Evolutionary conservation across 1,140 invertebrate species (phyloP), one percentile per base, ranked within the genome.

Genomic region (Hirudo medicinalis): DNA sequence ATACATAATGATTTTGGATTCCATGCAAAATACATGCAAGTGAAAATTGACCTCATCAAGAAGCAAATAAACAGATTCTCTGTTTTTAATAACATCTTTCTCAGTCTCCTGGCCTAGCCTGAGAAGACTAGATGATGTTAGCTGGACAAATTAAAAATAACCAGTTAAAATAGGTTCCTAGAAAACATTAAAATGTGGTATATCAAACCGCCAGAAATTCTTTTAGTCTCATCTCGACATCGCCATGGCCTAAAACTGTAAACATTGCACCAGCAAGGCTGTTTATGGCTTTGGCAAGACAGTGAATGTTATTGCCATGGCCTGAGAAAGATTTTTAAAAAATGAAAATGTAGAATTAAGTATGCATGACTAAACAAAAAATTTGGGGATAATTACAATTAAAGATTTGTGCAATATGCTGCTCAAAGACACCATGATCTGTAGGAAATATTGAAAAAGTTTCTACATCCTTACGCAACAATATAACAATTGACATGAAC

Each of bases 271-370:
- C 93, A 78, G 97, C 96, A 72, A 99, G 91, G 76, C 93, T 90
- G 80, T 98, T 99, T 55, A 99, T 90, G 0, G 95, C 95, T 40
- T 91, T 87, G 32, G 79, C 79, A 84, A 99, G 89, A 78, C 95
- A 98, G 80, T 99, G 96, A 74, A 93, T 95, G 80, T 99, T 99
- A 82, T 99, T 99, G 0, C 90, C 87, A 80, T 97, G 94, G 0
- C 91, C 82, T 82, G 49, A 54, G 71, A 53, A 76, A 43, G 72
- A 67, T 73, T 76, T n/a, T 77, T 54, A 72, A 74, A 74, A 77
- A 54, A 36, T 36, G 2, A 3, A 36, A 36, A 36, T 36, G 32
- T 6, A 36, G 32, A 36, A 36, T 36, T 36, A 36, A 6, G 32
- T 36, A 36, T 36, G 32, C 2, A 36, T 2, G 6, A 36, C 6